A percentile compares a stretch with the other conserved stretches of the same genome.
Conservation (phyloP, 2,888 invertebrate species). For the Ophion costatus region DNA sequence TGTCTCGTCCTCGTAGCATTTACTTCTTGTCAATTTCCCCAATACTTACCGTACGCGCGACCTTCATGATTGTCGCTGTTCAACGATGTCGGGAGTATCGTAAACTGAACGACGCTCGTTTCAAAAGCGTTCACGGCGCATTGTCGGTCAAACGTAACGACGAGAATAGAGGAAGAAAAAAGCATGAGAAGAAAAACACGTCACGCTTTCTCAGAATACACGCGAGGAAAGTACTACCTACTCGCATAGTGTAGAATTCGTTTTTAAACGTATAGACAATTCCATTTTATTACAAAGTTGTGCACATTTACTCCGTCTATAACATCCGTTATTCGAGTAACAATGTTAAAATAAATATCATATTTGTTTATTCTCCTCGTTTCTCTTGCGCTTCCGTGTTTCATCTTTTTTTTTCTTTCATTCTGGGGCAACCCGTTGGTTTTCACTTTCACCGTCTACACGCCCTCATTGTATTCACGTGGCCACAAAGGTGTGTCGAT, state of each 20-base stretch:
- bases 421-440: slow-evolving; percentile 48
- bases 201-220: slow-evolving; percentile 59
- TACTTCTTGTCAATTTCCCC: neutral
- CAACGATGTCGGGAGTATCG: neutral
- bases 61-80: slow-evolving; percentile 41
- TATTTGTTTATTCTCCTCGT: slow-evolving; percentile 71
- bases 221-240: slow-evolving; percentile 22
- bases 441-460: slow-evolving; percentile 55
- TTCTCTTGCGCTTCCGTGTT: slow-evolving; percentile 31
- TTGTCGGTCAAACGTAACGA: slow-evolving; percentile 10
- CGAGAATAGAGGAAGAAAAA: slow-evolving; percentile 10
- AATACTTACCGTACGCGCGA: slow-evolving; percentile 44
- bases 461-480: slow-evolving; percentile 49
- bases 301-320: slow-evolving; percentile 78
- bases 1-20: neutral
- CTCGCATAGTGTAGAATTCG: neutral
- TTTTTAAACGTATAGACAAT: slow-evolving; percentile 76
- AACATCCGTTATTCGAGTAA: slow-evolving; percentile 79
- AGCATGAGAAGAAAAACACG: neutral
- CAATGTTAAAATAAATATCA: slow-evolving; percentile 83
- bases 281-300: slow-evolving; percentile 79
- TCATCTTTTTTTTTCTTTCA: slow-evolving; percentile 13
- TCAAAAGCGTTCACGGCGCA: neutral
- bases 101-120: slow-evolving; percentile 20
- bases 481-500: slow-evolving; percentile 38